phyloP scores from a whole-genome alignment of 1,140 invertebrate species.

The Homarus americanus region DNA sequence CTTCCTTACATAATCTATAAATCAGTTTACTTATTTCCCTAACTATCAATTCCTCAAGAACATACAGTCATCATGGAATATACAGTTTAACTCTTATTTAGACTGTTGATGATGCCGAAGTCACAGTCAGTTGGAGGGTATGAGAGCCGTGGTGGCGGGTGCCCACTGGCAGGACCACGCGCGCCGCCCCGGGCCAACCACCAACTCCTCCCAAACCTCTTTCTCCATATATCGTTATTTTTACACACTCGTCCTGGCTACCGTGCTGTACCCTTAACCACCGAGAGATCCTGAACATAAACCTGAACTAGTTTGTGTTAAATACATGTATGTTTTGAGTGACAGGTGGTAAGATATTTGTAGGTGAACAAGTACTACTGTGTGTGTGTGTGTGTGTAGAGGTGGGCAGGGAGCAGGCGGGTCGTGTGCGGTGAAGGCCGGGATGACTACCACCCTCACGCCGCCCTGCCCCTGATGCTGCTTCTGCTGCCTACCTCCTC shows the following conservation, averaged over 20 bases:
- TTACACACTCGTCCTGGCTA: too few relatives aligned
- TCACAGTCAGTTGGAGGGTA: neutral
- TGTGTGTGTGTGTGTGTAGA: conserved; percentile 29
- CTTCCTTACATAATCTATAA: neutral
- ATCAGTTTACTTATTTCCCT: neutral
- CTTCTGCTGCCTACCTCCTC: neutral
- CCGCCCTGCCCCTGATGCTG: neutral
- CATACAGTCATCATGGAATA: too few relatives aligned
- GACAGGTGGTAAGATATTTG: neutral
- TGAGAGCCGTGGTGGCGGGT: conserved; percentile 46
- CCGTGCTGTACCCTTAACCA: too few relatives aligned
- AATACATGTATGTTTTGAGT: neutral
- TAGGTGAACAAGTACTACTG: neutral
- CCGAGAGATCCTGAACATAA: too few relatives aligned
- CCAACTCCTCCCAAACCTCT: conserved; percentile 1
- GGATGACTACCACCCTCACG: conserved; percentile 43
- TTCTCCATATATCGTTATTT: conserved; percentile 23
- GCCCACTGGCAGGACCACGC: conserved; percentile 66
- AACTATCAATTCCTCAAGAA: too few relatives aligned
- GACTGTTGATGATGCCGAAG: neutral
- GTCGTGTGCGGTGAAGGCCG: conserved; percentile 51
- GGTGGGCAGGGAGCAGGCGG: conserved; percentile 25
- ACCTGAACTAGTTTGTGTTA: neutral
- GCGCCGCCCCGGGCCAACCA: conserved; percentile 54
- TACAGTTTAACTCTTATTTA: too few relatives aligned